These are phyloP conservation scores for Scaeva pyrastri DNA, from an alignment of 2,888 invertebrate genomes.

Conservation along the genomic window DNA sequence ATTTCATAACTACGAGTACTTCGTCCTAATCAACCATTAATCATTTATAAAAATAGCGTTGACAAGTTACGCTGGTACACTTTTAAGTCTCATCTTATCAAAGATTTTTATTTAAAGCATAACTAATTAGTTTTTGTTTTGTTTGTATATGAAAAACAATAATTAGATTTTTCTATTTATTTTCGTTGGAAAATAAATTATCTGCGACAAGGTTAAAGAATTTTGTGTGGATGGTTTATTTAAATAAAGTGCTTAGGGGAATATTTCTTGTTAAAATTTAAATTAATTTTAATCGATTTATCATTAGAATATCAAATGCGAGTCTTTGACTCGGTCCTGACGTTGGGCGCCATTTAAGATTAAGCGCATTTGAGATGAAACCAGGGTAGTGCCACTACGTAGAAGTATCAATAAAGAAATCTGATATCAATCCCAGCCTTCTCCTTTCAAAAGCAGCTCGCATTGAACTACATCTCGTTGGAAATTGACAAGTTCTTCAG, in stretches of 20 bases:
- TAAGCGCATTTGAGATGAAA: too few relatives aligned
- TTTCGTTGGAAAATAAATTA: background rate
- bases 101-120: background rate
- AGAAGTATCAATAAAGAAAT: too few relatives aligned
- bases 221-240: background rate
- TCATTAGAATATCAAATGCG: background rate
- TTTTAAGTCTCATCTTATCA: background rate
- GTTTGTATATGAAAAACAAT: background rate
- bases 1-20: background rate
- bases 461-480: too few relatives aligned
- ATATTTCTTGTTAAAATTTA: background rate
- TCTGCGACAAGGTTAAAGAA: background rate
- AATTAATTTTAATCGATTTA: background rate
- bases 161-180: background rate
- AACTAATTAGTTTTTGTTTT: background rate
- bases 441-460: too few relatives aligned
- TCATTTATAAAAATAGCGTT: background rate
- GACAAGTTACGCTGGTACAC: background rate
- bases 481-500: background rate
- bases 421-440: too few relatives aligned
- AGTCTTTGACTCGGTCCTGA: background rate
- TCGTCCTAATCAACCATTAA: background rate
- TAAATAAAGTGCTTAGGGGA: background rate
- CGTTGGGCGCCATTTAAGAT: slow-evolving; percentile 4
- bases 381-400: too few relatives aligned